Evolutionary conservation across 2,888 invertebrate genomes (phyloP).

Genomic region (Philonicus albiceps): DNA sequence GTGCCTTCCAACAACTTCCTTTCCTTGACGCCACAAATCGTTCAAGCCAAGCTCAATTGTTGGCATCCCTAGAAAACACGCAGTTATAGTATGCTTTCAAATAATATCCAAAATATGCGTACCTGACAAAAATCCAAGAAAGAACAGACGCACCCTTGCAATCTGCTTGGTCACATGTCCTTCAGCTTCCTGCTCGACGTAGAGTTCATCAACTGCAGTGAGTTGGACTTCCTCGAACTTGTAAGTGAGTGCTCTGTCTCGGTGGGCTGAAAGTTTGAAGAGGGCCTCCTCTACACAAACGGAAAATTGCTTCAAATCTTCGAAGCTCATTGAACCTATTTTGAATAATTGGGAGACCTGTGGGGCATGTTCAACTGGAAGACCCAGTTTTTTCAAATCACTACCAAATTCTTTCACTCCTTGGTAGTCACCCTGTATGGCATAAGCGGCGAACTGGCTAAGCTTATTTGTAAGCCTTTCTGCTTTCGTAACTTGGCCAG

Average conservation of each 20-base stretch:
- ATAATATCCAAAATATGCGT: conserved; percentile 49
- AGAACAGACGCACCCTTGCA: conserved; percentile 93
- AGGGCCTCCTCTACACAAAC: conserved; percentile 91
- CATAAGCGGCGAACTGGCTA: conserved; percentile 92
- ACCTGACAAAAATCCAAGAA: conserved; percentile 94
- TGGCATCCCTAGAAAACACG: conserved; percentile 77
- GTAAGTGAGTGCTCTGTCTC: conserved; percentile 88
- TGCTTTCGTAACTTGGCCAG: conserved; percentile 93
- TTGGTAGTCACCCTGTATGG: conserved; percentile 92
- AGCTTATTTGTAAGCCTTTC: conserved; percentile 89
- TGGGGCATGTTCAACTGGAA: conserved; percentile 97
- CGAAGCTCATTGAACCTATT: conserved; percentile 87
- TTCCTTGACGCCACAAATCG: conserved; percentile 97
- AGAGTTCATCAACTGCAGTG: conserved; percentile 90
- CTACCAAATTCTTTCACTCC: conserved; percentile 94
- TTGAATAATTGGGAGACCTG: conserved; percentile 95
- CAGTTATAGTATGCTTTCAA: background rate
- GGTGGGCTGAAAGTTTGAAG: conserved; percentile 82
- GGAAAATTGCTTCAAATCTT: conserved; percentile 92
- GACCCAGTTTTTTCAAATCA: conserved; percentile 89
- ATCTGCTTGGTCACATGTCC: conserved; percentile 89
- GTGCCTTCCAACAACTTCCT: conserved; percentile 97
- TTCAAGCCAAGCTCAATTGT: conserved; percentile 97
- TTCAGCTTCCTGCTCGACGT: conserved; percentile 86
- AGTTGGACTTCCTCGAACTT: conserved; percentile 97